A percentile compares a stretch with the other conserved stretches of the same genome.
Conservation (phyloP, 2,113 vertebrate species). For the Protomyctophum bolini region DNA sequence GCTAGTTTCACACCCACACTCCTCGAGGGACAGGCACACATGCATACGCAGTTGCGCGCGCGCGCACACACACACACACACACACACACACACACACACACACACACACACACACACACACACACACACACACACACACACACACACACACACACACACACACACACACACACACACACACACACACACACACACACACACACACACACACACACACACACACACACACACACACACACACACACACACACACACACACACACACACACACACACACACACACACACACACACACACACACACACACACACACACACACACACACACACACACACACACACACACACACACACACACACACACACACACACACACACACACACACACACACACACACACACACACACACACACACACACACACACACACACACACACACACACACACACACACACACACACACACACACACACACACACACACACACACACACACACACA, state of each 20-base stretch:
- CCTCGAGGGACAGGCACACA: conserved; percentile 28
- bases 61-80: conserved; percentile 10
- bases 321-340: conserved; percentile 38
- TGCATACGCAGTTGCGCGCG: conserved; percentile 45
- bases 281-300: conserved; percentile 35
- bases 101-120: conserved; percentile 4
- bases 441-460: conserved; percentile 31
- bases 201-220: conserved; percentile 7
- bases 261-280: conserved; percentile 5
- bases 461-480: neutral
- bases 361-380: conserved; percentile 14
- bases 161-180: conserved; percentile 4
- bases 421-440: conserved; percentile 38
- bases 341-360: conserved; percentile 4
- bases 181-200: conserved; percentile 39
- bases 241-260: conserved; percentile 24
- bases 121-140: conserved; percentile 14
- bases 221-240: conserved; percentile 28
- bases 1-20: conserved; percentile 4
- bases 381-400: conserved; percentile 34
- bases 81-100: conserved; percentile 38
- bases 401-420: conserved; percentile 26
- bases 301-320: conserved; percentile 9
- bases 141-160: conserved; percentile 34
- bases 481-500: conserved; percentile 14